Conservation (phyloP, 2,113 vertebrate genomes). For the Catharus minimus region DNA sequence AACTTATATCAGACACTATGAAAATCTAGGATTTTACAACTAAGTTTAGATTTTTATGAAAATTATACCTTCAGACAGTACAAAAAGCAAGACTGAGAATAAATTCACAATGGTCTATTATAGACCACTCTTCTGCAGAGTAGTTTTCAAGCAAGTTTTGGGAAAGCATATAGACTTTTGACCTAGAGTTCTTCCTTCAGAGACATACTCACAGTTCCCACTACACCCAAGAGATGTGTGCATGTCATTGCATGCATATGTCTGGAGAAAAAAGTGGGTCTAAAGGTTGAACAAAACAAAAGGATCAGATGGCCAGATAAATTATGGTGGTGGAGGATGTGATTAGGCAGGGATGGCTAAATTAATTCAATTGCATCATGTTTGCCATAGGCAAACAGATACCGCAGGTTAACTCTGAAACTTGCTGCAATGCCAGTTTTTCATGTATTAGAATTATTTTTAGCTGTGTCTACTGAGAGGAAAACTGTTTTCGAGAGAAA, state of each 20-base stretch:
- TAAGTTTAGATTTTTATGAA: not conserved
- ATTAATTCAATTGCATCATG: not conserved
- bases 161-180: not conserved
- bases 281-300: not conserved
- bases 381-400: not conserved
- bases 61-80: not conserved
- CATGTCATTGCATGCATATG: not conserved
- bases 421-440: not conserved
- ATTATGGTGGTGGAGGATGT: not conserved
- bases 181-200: not conserved
- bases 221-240: not conserved
- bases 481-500: not conserved
- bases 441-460: not conserved
- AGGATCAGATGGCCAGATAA: not conserved
- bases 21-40: not conserved
- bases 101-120: not conserved
- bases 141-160: not conserved
- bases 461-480: not conserved
- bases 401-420: not conserved
- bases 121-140: not conserved
- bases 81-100: not conserved
- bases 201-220: not conserved
- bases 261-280: not conserved
- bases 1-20: not conserved
- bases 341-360: not conserved